phyloP scores from a whole-genome alignment of 2,888 invertebrate species.

The Sarcophaga variegata region DNA sequence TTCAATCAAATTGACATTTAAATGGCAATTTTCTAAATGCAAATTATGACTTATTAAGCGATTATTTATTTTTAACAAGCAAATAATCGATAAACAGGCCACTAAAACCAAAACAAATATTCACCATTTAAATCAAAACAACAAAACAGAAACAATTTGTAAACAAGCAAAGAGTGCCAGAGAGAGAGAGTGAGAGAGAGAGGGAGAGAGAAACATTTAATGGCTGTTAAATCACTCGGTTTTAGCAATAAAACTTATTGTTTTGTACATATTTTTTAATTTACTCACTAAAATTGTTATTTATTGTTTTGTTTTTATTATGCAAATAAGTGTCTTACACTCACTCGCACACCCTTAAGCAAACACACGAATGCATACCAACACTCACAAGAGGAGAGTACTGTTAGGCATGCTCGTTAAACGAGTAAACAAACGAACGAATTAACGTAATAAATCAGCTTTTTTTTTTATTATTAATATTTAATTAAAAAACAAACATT shows the following conservation, averaged over 20 bases:
- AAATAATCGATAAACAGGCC: neutral
- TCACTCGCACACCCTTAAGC: neutral
- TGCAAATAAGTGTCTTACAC: neutral
- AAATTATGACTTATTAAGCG: constrained; percentile 44
- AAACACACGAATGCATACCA: neutral
- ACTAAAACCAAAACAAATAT: constrained; percentile 3
- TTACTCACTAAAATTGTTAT: neutral
- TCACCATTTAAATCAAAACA: neutral
- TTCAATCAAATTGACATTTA: constrained; percentile 47
- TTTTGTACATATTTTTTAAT: neutral
- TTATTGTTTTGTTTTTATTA: neutral
- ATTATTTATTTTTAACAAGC: constrained; percentile 18
- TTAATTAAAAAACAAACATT: too few relatives aligned
- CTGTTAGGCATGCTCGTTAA: too few relatives aligned
- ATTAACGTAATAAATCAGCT: neutral
- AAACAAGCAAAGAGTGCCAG: too few relatives aligned
- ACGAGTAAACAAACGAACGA: neutral
- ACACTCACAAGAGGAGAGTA: too few relatives aligned
- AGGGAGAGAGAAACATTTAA: neutral
- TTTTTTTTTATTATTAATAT: neutral
- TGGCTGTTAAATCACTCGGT: neutral
- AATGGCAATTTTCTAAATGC: constrained; percentile 13
- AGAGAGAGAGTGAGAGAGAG: neutral
- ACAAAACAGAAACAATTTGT: constrained; percentile 3
- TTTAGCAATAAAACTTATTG: neutral